Conservation (phyloP, 2,113 vertebrate species). For the Perca schrenkii region DNA sequence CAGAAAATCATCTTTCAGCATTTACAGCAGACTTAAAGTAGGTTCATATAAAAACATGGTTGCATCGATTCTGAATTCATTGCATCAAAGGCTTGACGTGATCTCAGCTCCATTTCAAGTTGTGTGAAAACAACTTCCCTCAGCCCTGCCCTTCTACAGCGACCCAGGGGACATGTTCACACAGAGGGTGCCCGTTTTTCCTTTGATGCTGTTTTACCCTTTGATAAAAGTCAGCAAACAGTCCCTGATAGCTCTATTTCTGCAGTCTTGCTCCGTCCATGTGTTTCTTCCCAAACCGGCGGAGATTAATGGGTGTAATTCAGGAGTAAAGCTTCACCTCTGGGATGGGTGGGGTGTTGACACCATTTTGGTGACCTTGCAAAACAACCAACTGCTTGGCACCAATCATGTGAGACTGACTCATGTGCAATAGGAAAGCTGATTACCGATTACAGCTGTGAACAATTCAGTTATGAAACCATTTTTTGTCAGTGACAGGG, state of each 20-base stretch:
- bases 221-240: constrained; percentile 69
- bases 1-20: neutral
- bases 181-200: constrained; percentile 31
- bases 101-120: constrained; percentile 51
- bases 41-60: constrained; percentile 6
- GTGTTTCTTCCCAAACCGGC: constrained; percentile 56
- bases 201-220: constrained; percentile 63
- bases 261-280: neutral
- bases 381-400: constrained; percentile 15
- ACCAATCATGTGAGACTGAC: constrained; percentile 7
- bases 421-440: constrained; percentile 35
- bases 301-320: constrained; percentile 23
- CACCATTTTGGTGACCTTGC: constrained; percentile 37
- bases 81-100: constrained; percentile 41
- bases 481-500: constrained; percentile 29
- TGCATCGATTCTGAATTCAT: constrained; percentile 24
- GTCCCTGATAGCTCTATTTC: constrained; percentile 33
- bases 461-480: constrained; percentile 51
- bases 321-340: constrained; percentile 11
- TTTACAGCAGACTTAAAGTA: neutral
- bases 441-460: constrained; percentile 41
- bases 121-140: constrained; percentile 39
- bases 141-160: constrained; percentile 22
- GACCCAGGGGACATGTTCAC: constrained; percentile 38
- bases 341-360: neutral